Conservation (phyloP, 2,797 vertebrate species). For the Ctenopoma kingsleyae region DNA sequence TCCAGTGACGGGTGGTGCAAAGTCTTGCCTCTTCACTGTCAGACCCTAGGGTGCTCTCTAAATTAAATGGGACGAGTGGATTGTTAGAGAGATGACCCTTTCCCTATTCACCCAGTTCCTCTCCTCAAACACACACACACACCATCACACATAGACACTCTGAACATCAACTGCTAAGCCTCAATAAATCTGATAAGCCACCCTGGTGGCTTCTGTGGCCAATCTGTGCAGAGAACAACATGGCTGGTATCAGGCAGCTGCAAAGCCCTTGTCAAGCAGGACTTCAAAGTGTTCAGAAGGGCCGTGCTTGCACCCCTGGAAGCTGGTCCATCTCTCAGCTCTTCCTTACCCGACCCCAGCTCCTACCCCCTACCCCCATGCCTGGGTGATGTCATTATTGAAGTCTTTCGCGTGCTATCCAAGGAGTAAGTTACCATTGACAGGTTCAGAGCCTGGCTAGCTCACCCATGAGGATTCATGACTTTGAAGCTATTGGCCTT, state of each 20-base stretch:
- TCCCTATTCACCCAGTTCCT: conserved; percentile 74
- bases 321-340: conserved; percentile 77
- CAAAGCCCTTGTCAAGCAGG: conserved; percentile 88
- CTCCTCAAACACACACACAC: conserved; percentile 52
- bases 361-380: conserved; percentile 80
- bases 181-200: conserved; percentile 85
- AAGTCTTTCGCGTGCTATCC: conserved; percentile 91
- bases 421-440: conserved; percentile 94
- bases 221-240: conserved; percentile 71
- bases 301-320: conserved; percentile 84
- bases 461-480: conserved; percentile 92
- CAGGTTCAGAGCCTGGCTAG: conserved; percentile 92
- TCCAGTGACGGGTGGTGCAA: conserved; percentile 54
- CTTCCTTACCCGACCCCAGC: conserved; percentile 55
- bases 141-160: conserved; percentile 70
- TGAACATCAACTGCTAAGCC: conserved; percentile 76
- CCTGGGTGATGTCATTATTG: conserved; percentile 96
- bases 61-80: conserved; percentile 78
- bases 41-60: conserved; percentile 75
- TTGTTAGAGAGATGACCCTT: conserved; percentile 79
- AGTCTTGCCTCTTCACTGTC: conserved; percentile 67
- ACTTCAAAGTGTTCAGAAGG: conserved; percentile 92
- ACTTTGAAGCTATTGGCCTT: conserved; percentile 99
- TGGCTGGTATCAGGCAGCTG: conserved; percentile 87
- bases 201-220: conserved; percentile 79